Base-by-base conservation (phyloP, 2,888 invertebrate genomes). In the Ichneumoninae sp. region DNA sequence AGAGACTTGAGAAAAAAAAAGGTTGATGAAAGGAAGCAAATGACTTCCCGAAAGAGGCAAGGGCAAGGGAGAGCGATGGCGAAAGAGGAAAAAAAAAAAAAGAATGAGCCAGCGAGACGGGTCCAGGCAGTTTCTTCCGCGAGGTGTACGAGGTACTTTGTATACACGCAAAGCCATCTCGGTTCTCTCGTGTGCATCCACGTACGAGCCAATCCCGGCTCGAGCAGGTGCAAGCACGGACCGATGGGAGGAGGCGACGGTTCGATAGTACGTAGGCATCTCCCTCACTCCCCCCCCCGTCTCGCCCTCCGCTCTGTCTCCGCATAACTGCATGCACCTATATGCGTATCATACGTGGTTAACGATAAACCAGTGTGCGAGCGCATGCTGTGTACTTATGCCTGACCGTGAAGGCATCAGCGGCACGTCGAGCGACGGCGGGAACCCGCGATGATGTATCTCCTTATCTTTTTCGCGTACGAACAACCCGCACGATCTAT, bases 31-130 rank as follows among this genome's bases (percentile, higher is more conserved):
- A 83, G 71, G 81, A 81, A 63, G 71, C 74, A 82, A 86, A 81
- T 81, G 78, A 86, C 81, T 83, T 81, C 52, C 76, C 81, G 85
- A 81, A 85, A 81, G 83, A 50, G 65, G 79, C 69, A 81, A 77
- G 73, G 54, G 10, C 40, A 10, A 40, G 36, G 63, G 70, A 50
- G 70, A 75, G 40, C 65, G 79, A 22, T 52, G 63, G 60, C 22
- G 52, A 75, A 40, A 40, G 47, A 36, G 33, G 63, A 57, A 60
- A 19, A 36, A 50, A 54, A 50, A 47, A 26, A n/a, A 40, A 26
- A 30, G n/a, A 69, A 57, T 40, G 26, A 76, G 16, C 54, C n/a
- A 54, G 63, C 33, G 63, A 63, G 63, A 74, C 68, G 63, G 70
- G 69, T 70, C 30, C 63, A 66, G 66, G 63, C 70, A 70, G 65